Evolutionary conservation across 2,888 invertebrate genomes (phyloP).

Genomic region (Rhamnusium bicolor): DNA sequence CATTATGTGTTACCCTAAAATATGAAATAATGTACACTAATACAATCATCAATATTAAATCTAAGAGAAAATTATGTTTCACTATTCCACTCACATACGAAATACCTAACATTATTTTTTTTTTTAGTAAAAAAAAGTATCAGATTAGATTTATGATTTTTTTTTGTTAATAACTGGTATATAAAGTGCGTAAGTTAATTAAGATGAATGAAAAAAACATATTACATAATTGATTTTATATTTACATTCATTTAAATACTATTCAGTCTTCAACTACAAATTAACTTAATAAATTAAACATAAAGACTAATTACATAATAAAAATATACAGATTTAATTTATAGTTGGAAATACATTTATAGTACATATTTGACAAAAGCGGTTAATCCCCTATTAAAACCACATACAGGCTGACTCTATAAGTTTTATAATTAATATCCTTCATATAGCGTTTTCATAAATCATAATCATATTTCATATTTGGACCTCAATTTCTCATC

Average conservation of each 20-base stretch:
- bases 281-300: conserved; percentile 45
- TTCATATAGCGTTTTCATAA: too few species aligned
- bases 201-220: conserved; percentile 15
- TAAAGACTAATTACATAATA: conserved; percentile 24
- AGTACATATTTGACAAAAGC: conserved; percentile 23
- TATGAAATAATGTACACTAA: conserved; percentile 39
- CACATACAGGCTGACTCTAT: neutral
- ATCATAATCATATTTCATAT: too few species aligned
- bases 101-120: conserved; percentile 34
- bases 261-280: conserved; percentile 52
- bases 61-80: conserved; percentile 28
- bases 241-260: conserved; percentile 44
- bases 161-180: conserved; percentile 36
- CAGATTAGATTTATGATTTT: conserved; percentile 21
- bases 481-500: neutral
- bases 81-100: conserved; percentile 30
- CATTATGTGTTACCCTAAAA: conserved; percentile 45
- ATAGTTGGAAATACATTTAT: conserved; percentile 26
- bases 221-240: conserved; percentile 21
- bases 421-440: neutral
- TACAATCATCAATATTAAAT: conserved; percentile 26
- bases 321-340: conserved; percentile 36
- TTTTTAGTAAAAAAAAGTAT: conserved; percentile 37
- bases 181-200: conserved; percentile 29
- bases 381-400: neutral